Evolutionary conservation across 2,888 invertebrate genomes (phyloP).

Genomic region (Nymphalis c-album): DNA sequence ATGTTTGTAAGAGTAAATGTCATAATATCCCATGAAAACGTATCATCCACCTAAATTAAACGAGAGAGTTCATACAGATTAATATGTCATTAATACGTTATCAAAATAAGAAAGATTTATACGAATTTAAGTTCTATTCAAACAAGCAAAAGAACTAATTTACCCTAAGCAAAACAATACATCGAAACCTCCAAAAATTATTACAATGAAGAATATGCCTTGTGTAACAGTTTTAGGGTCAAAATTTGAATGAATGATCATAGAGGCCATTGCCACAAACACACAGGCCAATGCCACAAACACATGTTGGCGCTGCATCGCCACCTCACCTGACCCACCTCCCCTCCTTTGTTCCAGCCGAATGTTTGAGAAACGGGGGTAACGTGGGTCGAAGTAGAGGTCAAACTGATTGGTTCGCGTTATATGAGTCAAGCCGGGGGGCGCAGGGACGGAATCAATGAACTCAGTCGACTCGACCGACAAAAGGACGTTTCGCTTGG

Average conservation of each 20-base stretch:
- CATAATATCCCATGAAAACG: slow-evolving; percentile 41
- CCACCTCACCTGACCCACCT: slow-evolving; percentile 55
- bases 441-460: slow-evolving; percentile 78
- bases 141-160: slow-evolving; percentile 35
- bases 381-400: slow-evolving; percentile 43
- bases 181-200: slow-evolving; percentile 39
- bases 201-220: slow-evolving; percentile 19
- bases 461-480: slow-evolving; percentile 75
- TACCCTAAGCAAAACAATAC: slow-evolving; percentile 31
- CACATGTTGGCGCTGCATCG: slow-evolving; percentile 66
- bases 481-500: slow-evolving; percentile 76
- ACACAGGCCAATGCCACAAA: slow-evolving; percentile 73
- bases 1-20: slow-evolving; percentile 24
- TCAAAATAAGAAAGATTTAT: slow-evolving; percentile 37
- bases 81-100: slow-evolving; percentile 48
- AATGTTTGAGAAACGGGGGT: slow-evolving; percentile 39
- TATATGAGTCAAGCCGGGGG: slow-evolving; percentile 60
- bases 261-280: slow-evolving; percentile 54
- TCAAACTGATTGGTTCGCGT: slow-evolving; percentile 53
- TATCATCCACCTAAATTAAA: slow-evolving; percentile 43
- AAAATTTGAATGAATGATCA: slow-evolving; percentile 48
- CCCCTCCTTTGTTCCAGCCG: slow-evolving; percentile 43
- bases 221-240: slow-evolving; percentile 39
- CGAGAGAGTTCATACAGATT: slow-evolving; percentile 44
- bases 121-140: slow-evolving; percentile 30